Evolutionary conservation across 2,888 invertebrate genomes (phyloP).

Genomic region (Apamea crenata): DNA sequence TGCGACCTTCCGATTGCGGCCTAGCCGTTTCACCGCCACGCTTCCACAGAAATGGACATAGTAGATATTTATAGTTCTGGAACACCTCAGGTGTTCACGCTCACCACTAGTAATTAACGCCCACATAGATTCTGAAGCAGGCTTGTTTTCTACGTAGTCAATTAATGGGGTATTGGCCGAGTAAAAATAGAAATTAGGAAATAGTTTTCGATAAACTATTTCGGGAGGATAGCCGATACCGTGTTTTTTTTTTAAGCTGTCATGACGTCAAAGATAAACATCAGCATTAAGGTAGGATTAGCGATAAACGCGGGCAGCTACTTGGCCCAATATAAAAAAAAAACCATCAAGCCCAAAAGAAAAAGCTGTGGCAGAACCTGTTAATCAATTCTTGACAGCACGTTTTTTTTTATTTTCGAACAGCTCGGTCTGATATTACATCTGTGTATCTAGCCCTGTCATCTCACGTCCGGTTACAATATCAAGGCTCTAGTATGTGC

Average conservation of each 20-base stretch:
- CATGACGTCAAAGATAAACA: neutral
- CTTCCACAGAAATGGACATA: conserved; percentile 71
- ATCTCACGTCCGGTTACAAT: neutral
- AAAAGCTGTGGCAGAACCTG: neutral
- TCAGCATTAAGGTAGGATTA: neutral
- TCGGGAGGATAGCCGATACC: neutral
- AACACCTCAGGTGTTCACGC: conserved; percentile 51
- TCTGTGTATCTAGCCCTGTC: neutral
- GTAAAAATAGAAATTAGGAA: conserved; percentile 4
- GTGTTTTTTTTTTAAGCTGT: neutral
- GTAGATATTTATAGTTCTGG: conserved; percentile 64
- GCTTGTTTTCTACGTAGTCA: conserved; percentile 30
- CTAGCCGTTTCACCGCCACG: conserved; percentile 68
- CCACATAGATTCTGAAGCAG: conserved; percentile 31
- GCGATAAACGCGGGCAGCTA: neutral
- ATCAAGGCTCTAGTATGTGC: too few species aligned
- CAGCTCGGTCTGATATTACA: neutral
- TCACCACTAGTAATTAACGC: conserved; percentile 43
- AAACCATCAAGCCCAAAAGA: neutral
- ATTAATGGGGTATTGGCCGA: conserved; percentile 21
- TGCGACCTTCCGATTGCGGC: conserved; percentile 77
- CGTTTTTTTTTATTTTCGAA: neutral
- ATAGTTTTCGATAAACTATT: conserved; percentile 10
- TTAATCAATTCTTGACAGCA: neutral
- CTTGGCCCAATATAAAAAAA: neutral